These are phyloP conservation scores for Clarias gariepinus DNA, from an alignment of 2,113 vertebrate genomes.

Conservation along the genomic window DNA sequence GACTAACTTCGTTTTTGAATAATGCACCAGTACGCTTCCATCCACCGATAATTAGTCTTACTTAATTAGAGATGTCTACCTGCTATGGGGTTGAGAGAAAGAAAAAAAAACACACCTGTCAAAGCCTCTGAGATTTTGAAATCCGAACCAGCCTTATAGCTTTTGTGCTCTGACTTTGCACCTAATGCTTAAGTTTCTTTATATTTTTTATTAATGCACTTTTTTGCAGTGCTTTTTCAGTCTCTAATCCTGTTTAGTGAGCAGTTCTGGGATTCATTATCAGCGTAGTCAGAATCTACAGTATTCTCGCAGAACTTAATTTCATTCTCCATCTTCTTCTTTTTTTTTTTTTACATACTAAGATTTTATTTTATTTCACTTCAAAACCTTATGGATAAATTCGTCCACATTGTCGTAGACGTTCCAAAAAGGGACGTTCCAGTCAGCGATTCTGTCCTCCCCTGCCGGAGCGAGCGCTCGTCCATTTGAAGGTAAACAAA, in stretches of 20 bases:
- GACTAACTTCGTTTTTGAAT: constrained; percentile 27
- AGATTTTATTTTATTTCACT: constrained; percentile 2
- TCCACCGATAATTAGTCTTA: constrained; percentile 46
- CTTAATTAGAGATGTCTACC: constrained; percentile 43
- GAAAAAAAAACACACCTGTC: constrained; percentile 1
- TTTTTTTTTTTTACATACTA: neutral
- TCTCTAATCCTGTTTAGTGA: constrained; percentile 46
- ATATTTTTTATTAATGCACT: neutral
- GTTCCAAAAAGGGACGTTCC: neutral
- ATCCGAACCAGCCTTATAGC: neutral
- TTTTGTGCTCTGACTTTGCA: constrained; percentile 26
- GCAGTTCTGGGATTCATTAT: constrained; percentile 39
- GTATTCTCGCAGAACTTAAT: constrained; percentile 39
- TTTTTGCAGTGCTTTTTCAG: constrained; percentile 7
- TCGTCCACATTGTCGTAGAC: neutral
- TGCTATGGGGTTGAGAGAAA: neutral
- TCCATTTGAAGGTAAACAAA: neutral
- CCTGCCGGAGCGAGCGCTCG: neutral
- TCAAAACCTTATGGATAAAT: constrained; percentile 24
- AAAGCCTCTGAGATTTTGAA: constrained; percentile 32
- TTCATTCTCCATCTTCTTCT: constrained; percentile 11
- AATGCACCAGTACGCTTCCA: constrained; percentile 46
- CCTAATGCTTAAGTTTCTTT: neutral
- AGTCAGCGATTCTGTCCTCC: neutral
- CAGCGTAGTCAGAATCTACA: constrained; percentile 40